These are phyloP conservation scores for Diploptera punctata DNA, from an alignment of 2,888 invertebrate genomes.

Conservation along the genomic window DNA sequence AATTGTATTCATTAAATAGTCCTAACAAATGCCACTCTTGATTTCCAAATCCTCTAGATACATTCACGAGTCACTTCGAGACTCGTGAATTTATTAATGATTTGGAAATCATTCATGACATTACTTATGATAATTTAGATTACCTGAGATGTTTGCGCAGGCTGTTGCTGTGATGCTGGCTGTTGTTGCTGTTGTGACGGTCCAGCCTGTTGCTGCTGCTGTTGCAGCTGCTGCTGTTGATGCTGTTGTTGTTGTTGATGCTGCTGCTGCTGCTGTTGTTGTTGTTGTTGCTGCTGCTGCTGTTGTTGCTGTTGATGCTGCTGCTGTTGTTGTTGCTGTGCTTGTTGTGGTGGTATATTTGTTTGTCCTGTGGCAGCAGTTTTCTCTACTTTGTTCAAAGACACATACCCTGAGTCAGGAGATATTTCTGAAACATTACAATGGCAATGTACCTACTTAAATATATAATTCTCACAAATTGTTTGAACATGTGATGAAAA, in stretches of 20 bases:
- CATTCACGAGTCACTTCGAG: no score
- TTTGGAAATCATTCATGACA: no score
- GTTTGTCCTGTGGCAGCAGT: constrained; percentile 42
- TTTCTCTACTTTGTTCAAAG: constrained; percentile 47
- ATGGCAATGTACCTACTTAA: no score
- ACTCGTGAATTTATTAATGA: no score
- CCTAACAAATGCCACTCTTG: no score
- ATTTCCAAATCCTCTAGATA: no score
- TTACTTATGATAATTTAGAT: no score
- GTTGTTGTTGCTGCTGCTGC: constrained; percentile 37
- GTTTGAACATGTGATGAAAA: no score
- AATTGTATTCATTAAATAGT: no score
- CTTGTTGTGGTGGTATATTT: constrained; percentile 50
- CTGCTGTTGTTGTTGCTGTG: constrained; percentile 46
- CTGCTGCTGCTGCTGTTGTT: constrained; percentile 59
- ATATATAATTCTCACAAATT: no score
- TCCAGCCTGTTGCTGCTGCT: constrained; percentile 49
- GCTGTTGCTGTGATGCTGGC: constrained; percentile 52
- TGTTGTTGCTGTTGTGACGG: constrained; percentile 55
- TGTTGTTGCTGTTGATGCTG: constrained; percentile 48
- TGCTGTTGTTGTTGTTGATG: constrained; percentile 56
- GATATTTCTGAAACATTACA: constrained; percentile 43
- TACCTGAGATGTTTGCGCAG: no score
- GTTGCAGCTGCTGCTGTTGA: constrained; percentile 55
- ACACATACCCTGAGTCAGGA: constrained; percentile 50